Percentiles rank a stretch among this genome's conserved stretches.
These are phyloP conservation scores for Tragelaphus imberbis DNA, from an alignment of 2,113 vertebrate species.

Conservation along the genomic window DNA sequence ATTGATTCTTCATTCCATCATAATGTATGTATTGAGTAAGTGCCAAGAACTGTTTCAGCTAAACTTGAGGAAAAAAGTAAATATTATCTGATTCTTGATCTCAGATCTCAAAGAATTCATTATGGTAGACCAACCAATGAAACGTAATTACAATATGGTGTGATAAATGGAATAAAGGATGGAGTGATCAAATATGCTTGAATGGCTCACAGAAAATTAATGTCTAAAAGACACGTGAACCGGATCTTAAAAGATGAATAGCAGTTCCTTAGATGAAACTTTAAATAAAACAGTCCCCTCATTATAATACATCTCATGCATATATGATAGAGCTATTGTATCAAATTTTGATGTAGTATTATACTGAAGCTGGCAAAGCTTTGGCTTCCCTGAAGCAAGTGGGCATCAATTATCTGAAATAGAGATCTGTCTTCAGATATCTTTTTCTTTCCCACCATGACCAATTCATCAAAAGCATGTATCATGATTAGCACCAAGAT, in stretches of 20 bases:
- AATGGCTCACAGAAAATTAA: background rate
- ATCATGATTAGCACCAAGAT: background rate
- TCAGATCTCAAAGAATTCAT: constrained; percentile 8
- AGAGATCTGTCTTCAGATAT: background rate
- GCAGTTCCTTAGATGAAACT: background rate
- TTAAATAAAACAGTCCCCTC: background rate
- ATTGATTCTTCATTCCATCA: constrained; percentile 28
- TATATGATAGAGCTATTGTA: background rate
- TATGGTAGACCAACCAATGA: background rate
- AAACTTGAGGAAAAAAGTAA: background rate
- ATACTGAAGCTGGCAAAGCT: background rate
- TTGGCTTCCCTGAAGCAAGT: background rate
- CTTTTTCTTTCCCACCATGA: background rate
- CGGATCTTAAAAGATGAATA: background rate
- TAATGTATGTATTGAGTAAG: background rate
- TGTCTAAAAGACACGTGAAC: constrained; percentile 12
- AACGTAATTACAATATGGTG: background rate
- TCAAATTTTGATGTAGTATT: constrained; percentile 5
- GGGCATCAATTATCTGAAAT: background rate
- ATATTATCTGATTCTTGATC: background rate
- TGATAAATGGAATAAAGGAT: background rate
- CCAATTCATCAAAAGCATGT: background rate
- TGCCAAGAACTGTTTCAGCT: background rate
- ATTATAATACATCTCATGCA: background rate
- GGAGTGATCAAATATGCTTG: background rate